Percentiles rank a stretch among this genome's conserved stretches.
These are phyloP conservation scores for Empis stercorea DNA, from an alignment of 2,888 invertebrate genomes.

Conservation along the genomic window DNA sequence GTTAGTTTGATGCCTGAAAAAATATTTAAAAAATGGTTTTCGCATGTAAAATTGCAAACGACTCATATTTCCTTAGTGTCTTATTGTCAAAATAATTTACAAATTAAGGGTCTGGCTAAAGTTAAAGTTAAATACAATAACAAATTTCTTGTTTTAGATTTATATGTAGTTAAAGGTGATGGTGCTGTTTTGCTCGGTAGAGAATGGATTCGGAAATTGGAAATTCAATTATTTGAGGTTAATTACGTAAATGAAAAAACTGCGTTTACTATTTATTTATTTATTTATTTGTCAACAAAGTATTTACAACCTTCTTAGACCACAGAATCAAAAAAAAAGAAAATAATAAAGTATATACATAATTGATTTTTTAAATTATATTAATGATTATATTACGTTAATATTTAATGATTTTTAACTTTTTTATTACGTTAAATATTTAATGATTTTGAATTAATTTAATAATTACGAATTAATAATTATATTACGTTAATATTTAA, in stretches of 20 bases:
- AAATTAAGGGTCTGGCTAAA: not conserved
- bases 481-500: too few species aligned
- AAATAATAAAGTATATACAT: too few species aligned
- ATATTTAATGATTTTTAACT: too few species aligned
- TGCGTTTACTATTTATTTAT: too few species aligned
- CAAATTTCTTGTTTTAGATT: not conserved
- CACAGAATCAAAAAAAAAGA: too few species aligned
- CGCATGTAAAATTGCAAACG: slow-evolving; percentile 7
- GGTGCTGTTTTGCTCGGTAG: not conserved
- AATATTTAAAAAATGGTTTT: not conserved
- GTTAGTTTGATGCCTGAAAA: not conserved
- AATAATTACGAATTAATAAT: too few species aligned
- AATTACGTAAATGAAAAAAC: not conserved
- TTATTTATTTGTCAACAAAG: too few species aligned
- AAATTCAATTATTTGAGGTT: not conserved
- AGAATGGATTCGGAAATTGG: not conserved
- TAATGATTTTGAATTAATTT: too few species aligned
- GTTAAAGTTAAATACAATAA: not conserved
- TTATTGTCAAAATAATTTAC: not conserved
- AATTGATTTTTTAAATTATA: too few species aligned
- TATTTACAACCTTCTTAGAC: too few species aligned
- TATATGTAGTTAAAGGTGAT: not conserved
- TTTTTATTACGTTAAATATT: too few species aligned
- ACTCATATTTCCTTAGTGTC: not conserved
- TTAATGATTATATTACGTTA: too few species aligned